phyloP scores from a whole-genome alignment of 1,140 invertebrate genomes.

The Heterodera carotae region DNA sequence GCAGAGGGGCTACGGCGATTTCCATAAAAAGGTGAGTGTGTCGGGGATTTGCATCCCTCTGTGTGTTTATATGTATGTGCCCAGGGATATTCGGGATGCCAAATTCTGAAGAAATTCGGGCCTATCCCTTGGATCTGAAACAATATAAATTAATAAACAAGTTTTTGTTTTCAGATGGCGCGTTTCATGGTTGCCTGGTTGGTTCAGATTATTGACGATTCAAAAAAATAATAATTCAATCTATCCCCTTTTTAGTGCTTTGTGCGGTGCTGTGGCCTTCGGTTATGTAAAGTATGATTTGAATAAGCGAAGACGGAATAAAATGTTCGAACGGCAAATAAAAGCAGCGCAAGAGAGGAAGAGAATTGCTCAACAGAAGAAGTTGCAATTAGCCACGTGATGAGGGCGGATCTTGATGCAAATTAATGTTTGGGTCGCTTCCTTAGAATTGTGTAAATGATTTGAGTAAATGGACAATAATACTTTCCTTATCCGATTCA shows the following conservation, averaged over 20 bases:
- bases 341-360: neutral
- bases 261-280: slow-evolving; percentile 8
- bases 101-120: too few relatives aligned
- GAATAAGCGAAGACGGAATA: slow-evolving; percentile 7
- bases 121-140: too few relatives aligned
- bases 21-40: neutral
- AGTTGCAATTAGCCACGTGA: neutral
- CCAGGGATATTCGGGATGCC: too few relatives aligned
- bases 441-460: too few relatives aligned
- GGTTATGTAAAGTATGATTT: slow-evolving; percentile 21
- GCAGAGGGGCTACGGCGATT: neutral
- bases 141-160: neutral
- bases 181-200: neutral
- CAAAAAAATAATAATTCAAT: neutral
- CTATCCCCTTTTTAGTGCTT: neutral
- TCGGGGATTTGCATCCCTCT: too few relatives aligned
- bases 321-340: slow-evolving; percentile 17
- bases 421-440: too few relatives aligned
- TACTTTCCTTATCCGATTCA: too few relatives aligned
- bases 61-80: too few relatives aligned
- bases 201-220: neutral
- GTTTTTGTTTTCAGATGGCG: neutral
- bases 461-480: too few relatives aligned
- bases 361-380: neutral
- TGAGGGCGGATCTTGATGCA: too few relatives aligned